Percentiles rank a stretch among this genome's conserved stretches.
These are phyloP conservation scores for Carassius carassius DNA, from an alignment of 2,113 vertebrate genomes.

Conservation along the genomic window DNA sequence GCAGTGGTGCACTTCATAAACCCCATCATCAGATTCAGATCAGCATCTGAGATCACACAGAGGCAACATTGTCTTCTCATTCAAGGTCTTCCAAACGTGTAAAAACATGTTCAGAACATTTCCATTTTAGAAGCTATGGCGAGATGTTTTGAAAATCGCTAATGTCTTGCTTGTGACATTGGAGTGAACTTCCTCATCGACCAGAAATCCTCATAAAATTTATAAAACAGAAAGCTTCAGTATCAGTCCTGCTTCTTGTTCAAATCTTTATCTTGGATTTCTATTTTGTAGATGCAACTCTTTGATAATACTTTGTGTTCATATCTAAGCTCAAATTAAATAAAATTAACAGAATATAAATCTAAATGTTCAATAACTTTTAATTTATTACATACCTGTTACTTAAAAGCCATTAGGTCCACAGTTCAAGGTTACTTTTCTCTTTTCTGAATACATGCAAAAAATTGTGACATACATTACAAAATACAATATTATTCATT, in stretches of 20 bases:
- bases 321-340: not conserved
- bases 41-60: slow-evolving; percentile 66
- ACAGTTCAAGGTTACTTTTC: not conserved
- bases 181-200: not conserved
- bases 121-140: slow-evolving; percentile 48
- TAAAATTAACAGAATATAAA: not conserved
- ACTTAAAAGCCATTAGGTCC: not conserved
- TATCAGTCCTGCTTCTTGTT: not conserved
- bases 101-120: no score
- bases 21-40: slow-evolving; percentile 52
- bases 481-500: not conserved
- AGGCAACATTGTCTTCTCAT: slow-evolving; percentile 51
- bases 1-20: slow-evolving; percentile 68
- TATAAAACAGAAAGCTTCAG: slow-evolving; percentile 24
- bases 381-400: not conserved
- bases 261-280: not conserved
- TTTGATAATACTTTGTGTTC: not conserved
- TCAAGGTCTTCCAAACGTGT: slow-evolving; percentile 51
- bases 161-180: slow-evolving; percentile 40
- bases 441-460: not conserved
- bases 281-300: not conserved
- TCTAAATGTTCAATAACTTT: not conserved
- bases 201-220: slow-evolving; percentile 48
- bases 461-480: not conserved
- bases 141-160: slow-evolving; percentile 57